Evolutionary conservation across 2,888 invertebrate species (phyloP).

Genomic region (Pristionchus entomophagus): DNA sequence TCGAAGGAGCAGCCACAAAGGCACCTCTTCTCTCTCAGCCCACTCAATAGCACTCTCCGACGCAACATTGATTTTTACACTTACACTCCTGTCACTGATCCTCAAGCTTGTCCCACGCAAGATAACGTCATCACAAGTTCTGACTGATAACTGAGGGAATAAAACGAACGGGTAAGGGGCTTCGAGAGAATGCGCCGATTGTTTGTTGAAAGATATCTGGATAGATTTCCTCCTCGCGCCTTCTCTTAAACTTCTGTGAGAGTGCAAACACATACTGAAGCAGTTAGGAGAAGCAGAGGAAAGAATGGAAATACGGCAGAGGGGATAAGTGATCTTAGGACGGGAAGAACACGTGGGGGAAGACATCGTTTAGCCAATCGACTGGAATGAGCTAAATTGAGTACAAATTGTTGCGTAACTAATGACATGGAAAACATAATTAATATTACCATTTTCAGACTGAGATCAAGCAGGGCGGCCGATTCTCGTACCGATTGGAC

Average conservation of each 20-base stretch:
- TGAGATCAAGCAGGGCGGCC: constrained; percentile 69
- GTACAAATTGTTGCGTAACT: not conserved
- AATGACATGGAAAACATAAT: not conserved
- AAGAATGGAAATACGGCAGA: not conserved
- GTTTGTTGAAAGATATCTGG: constrained; percentile 43
- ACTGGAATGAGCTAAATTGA: too few relatives aligned
- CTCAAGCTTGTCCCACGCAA: not conserved
- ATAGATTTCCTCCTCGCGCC: constrained; percentile 36
- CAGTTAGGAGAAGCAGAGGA: constrained; percentile 21
- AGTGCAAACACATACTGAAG: constrained; percentile 43
- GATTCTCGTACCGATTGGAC: constrained; percentile 72
- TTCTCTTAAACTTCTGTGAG: constrained; percentile 23
- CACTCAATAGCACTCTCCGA: not conserved
- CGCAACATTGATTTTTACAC: not conserved
- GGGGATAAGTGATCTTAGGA: constrained; percentile 38
- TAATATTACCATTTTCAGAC: constrained; percentile 63
- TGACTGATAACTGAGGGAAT: not conserved
- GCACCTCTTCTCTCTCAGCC: not conserved
- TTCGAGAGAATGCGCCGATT: not conserved
- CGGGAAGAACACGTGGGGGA: constrained; percentile 10
- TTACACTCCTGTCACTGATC: not conserved
- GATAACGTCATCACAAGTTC: not conserved
- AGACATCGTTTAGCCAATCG: too few relatives aligned
- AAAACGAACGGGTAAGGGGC: not conserved
- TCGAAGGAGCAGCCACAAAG: not conserved